A percentile compares a stretch with the other conserved stretches of the same genome.
phyloP scores from a whole-genome alignment of 2,888 invertebrate genomes.

The Encarsia formosa region DNA sequence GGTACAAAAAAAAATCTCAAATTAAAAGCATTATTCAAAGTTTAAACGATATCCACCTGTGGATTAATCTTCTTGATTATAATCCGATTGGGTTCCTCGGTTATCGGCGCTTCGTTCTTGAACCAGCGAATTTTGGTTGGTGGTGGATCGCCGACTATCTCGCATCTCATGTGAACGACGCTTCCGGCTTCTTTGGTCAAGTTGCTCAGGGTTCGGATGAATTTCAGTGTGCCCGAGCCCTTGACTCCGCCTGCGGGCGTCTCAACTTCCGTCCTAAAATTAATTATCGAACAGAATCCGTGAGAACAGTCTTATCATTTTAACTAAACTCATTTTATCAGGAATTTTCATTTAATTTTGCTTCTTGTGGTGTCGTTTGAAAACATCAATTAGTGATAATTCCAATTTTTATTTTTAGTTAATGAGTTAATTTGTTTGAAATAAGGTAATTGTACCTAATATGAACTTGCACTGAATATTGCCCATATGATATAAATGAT shows the following conservation, averaged over 20 bases:
- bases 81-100: conserved; percentile 49
- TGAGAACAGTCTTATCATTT: too few species aligned
- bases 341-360: too few species aligned
- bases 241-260: conserved; percentile 33
- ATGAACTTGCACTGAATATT: too few species aligned
- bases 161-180: conserved; percentile 61
- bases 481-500: too few species aligned
- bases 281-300: background rate
- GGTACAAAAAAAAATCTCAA: background rate
- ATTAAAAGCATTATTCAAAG: too few species aligned
- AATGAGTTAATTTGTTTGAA: too few species aligned
- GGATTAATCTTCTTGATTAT: conserved; percentile 48
- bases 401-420: too few species aligned
- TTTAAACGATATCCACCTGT: conserved; percentile 38
- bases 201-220: conserved; percentile 56
- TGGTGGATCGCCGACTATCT: conserved; percentile 60
- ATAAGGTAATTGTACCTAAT: too few species aligned
- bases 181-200: conserved; percentile 59
- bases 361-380: too few species aligned
- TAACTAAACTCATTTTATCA: too few species aligned
- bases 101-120: conserved; percentile 58
- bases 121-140: conserved; percentile 62
- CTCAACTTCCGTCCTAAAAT: conserved; percentile 33
- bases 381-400: too few species aligned
- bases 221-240: conserved; percentile 54